Conservation (phyloP, 2,888 invertebrate species). For the Nomada fabriciana region DNA sequence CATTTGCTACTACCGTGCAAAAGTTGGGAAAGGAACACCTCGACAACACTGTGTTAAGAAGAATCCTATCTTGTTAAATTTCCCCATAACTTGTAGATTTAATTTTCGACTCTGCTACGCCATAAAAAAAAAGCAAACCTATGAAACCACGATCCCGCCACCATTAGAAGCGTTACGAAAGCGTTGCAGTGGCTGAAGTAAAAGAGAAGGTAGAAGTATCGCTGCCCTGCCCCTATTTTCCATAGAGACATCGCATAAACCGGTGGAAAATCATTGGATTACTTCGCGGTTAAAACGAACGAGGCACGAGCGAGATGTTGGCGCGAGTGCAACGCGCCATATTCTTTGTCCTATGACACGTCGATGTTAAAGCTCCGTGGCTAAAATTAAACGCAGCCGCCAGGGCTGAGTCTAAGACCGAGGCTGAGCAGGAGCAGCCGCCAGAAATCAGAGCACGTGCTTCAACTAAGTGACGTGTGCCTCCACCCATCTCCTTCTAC, state of each 20-base stretch:
- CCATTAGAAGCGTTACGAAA: too few relatives aligned
- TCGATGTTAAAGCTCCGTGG: constrained; percentile 77
- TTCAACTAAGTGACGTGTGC: constrained; percentile 81
- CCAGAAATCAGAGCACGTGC: constrained; percentile 84
- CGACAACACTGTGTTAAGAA: too few relatives aligned
- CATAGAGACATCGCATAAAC: neutral
- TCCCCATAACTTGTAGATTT: too few relatives aligned
- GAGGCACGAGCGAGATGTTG: constrained; percentile 60
- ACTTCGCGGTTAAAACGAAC: constrained; percentile 4
- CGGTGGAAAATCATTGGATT: neutral
- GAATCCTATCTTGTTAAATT: too few relatives aligned
- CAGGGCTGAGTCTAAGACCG: constrained; percentile 75
- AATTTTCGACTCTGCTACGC: too few relatives aligned
- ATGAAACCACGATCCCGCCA: too few relatives aligned
- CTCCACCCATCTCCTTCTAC: constrained; percentile 71
- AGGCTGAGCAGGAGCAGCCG: constrained; percentile 81
- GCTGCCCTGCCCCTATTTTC: too few relatives aligned
- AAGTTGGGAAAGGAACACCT: too few relatives aligned
- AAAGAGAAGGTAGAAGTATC: too few relatives aligned
- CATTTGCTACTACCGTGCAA: too few relatives aligned
- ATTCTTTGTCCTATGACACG: constrained; percentile 81
- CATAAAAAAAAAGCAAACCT: too few relatives aligned
- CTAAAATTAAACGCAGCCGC: constrained; percentile 80
- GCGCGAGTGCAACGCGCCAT: constrained; percentile 76
- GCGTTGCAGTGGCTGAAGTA: too few relatives aligned